phyloP scores from a whole-genome alignment of 2,888 invertebrate genomes.

The Caenorhabditis panamensis region DNA sequence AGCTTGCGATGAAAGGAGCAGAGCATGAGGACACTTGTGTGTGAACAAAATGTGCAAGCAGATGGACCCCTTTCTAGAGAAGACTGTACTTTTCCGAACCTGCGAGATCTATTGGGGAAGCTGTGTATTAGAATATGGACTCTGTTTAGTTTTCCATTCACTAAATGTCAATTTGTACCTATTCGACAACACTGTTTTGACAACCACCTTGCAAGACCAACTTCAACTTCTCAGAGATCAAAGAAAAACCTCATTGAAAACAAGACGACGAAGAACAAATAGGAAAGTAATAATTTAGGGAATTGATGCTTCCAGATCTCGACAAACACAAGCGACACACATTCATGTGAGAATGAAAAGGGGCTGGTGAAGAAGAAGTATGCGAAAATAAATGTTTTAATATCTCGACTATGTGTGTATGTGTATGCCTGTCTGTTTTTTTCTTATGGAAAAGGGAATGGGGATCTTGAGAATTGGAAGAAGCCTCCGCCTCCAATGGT shows the following conservation, averaged over 20 bases:
- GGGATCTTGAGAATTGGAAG: slow-evolving; percentile 58
- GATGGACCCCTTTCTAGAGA: background rate
- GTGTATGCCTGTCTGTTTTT: slow-evolving; percentile 51
- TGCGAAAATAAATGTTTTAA: slow-evolving; percentile 56
- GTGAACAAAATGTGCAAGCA: background rate
- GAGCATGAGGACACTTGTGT: slow-evolving; percentile 15
- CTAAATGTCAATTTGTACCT: no score
- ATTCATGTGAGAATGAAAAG: slow-evolving; percentile 39
- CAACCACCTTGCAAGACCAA: no score
- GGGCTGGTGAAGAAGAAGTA: slow-evolving; percentile 26
- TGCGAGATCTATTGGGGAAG: background rate
- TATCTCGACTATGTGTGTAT: slow-evolving; percentile 49
- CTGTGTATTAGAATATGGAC: no score
- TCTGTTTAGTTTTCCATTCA: no score
- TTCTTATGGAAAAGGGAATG: slow-evolving; percentile 54
- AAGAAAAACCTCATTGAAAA: background rate
- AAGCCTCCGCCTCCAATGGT: slow-evolving; percentile 44
- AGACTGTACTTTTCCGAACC: background rate
- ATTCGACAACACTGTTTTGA: no score
- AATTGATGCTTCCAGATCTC: slow-evolving; percentile 37
- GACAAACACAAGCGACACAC: slow-evolving; percentile 45
- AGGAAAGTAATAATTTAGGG: slow-evolving; percentile 47
- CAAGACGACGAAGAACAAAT: slow-evolving; percentile 9
- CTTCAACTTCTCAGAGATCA: background rate
- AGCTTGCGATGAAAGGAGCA: slow-evolving; percentile 2